Base-by-base conservation (phyloP, 1,140 invertebrate genomes). In the Drosophila repleta region DNA sequence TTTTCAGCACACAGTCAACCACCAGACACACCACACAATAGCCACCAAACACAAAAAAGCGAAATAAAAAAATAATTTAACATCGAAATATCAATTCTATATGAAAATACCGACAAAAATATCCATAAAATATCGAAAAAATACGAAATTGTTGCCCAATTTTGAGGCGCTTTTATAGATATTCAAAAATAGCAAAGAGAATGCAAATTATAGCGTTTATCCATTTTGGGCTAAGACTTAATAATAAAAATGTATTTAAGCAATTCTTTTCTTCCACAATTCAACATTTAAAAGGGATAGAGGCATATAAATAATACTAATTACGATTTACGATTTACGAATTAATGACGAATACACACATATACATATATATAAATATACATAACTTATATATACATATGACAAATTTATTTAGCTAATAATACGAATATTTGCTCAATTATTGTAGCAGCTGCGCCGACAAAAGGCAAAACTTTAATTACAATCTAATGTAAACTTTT, bases 361-460 rank as follows among this genome's bases (percentile, higher is more conserved):
- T 45, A 48, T 48, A 24, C 6, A 48, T 48, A 24, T 24, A 41
- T 15, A 39, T 45, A 29, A 7, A 29, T 6, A 45, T 45, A 48
- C n/a, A 24, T 24, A 41, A 45, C 18, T 11, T 15, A 26, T 26
- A 21, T 55, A 55, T 58, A 51, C 32, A 62, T 55, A 43, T 52
- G 37, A 56, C 35, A 56, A 56, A 43, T 46, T 37, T 60, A 83
- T 65, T 58, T 46, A 83, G 57, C 78, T 79, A 72, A 74, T 79
- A 68, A 71, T 74, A 76, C 70, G 61, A 58, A 71, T 65, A 70
- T 66, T 70, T 81, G 70, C 74, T 82, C 65, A 78, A 70, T 53
- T 66, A 71, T 32, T 66, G 45, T 58, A 74, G 58, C 58, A 60
- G 62, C 37, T 41, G 32, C 52, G 32, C 37, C 52, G 35, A 55